Conservation (phyloP, 2,113 vertebrate species). For the Stigmatopora nigra region DNA sequence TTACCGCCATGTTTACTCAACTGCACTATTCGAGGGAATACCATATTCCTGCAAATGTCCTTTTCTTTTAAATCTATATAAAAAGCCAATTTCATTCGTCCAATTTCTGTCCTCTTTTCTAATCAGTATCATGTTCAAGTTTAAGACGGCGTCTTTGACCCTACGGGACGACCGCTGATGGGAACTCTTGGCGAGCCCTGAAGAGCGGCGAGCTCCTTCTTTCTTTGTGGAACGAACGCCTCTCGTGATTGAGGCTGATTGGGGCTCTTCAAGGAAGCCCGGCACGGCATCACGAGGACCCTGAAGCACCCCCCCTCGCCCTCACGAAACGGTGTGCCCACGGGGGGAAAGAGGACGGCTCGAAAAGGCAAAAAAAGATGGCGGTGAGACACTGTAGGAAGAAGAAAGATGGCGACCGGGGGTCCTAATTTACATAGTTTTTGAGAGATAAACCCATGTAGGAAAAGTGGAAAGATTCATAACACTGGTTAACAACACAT, state of each 20-base stretch:
- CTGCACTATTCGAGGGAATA: no score
- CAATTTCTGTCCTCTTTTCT: background rate
- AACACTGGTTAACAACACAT: no score
- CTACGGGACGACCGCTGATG: slow-evolving; percentile 27
- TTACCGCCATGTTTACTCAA: no score
- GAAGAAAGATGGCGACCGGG: slow-evolving; percentile 48
- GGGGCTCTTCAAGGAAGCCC: slow-evolving; percentile 37
- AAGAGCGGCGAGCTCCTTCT: slow-evolving; percentile 11
- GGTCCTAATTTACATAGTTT: slow-evolving; percentile 30
- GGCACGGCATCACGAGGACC: slow-evolving; percentile 37
- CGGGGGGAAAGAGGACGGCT: no score
- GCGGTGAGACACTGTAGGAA: slow-evolving; percentile 35
- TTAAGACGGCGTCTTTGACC: slow-evolving; percentile 28
- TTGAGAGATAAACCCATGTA: slow-evolving; percentile 63
- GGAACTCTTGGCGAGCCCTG: slow-evolving; percentile 37
- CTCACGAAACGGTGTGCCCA: slow-evolving; percentile 5
- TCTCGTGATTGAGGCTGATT: slow-evolving; percentile 65
- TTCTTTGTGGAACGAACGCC: slow-evolving; percentile 39
- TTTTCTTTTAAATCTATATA: no score
- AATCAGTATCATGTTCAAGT: slow-evolving; percentile 2
- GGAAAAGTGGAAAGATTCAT: slow-evolving; percentile 14
- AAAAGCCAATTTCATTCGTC: background rate
- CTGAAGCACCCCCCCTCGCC: slow-evolving; percentile 14
- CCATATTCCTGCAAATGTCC: no score
- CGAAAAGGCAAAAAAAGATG: slow-evolving; percentile 30